Evolutionary conservation across 2,888 invertebrate genomes (phyloP).

Genomic region (Folsomia candida): DNA sequence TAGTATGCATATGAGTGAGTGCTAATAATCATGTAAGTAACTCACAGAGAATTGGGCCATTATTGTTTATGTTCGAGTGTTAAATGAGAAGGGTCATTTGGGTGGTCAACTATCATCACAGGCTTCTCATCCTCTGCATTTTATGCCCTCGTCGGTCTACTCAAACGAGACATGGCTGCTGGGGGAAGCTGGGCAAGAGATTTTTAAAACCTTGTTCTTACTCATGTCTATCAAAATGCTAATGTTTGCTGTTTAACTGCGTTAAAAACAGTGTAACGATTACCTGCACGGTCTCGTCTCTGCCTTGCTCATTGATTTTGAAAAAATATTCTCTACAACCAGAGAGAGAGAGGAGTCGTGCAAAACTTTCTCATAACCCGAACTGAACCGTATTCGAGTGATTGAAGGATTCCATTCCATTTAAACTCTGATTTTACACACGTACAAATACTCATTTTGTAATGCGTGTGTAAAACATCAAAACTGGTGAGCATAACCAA

Average conservation of each 20-base stretch:
- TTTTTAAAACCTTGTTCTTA: not conserved
- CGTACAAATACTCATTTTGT: no score
- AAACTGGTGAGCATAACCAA: not conserved
- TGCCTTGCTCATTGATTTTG: not conserved
- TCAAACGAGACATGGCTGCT: slow-evolving; percentile 20
- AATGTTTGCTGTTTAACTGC: slow-evolving; percentile 34
- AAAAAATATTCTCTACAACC: not conserved
- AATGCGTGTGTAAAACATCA: not conserved
- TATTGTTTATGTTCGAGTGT: slow-evolving; percentile 51
- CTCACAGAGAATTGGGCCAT: slow-evolving; percentile 50
- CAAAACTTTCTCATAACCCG: no score
- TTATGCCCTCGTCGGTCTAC: slow-evolving; percentile 19
- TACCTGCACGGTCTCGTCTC: slow-evolving; percentile 15
- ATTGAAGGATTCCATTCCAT: not conserved
- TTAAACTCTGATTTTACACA: not conserved
- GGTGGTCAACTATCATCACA: slow-evolving; percentile 51
- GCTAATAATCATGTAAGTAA: slow-evolving; percentile 51
- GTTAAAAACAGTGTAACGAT: slow-evolving; percentile 47
- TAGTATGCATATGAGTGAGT: slow-evolving; percentile 51
- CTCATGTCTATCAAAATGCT: slow-evolving; percentile 45
- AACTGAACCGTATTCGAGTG: not conserved
- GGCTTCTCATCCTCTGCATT: slow-evolving; percentile 35
- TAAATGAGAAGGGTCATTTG: slow-evolving; percentile 51
- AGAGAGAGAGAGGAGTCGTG: not conserved
- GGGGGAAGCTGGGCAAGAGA: no score